phyloP scores from a whole-genome alignment of 2,888 invertebrate genomes.

The Pediacus dermestoides region DNA sequence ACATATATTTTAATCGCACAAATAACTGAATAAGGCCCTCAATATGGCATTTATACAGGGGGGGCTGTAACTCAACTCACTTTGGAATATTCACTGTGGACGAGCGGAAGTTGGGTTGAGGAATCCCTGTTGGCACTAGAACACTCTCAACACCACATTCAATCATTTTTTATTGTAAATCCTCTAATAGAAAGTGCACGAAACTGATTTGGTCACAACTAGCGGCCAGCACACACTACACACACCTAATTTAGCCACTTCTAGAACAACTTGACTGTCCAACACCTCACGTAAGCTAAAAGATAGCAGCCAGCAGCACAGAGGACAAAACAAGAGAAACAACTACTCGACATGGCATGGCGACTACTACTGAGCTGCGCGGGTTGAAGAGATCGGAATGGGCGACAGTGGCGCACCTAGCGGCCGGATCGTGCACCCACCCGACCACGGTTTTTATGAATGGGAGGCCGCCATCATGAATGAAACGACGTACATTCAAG shows the following conservation, averaged over 20 bases:
- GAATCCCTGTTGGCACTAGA: slow-evolving; percentile 10
- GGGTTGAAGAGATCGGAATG: slow-evolving; percentile 34
- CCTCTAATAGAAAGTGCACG: no score
- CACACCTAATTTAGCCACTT: not conserved
- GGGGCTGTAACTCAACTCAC: slow-evolving; percentile 23
- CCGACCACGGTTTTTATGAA: slow-evolving; percentile 65
- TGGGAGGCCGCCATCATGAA: slow-evolving; percentile 71
- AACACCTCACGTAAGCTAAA: slow-evolving; percentile 11
- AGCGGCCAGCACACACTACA: not conserved
- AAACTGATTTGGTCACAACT: not conserved
- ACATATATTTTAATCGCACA: slow-evolving; percentile 24
- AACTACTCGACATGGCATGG: slow-evolving; percentile 22
- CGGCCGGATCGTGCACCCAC: slow-evolving; percentile 43
- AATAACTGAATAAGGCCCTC: slow-evolving; percentile 15
- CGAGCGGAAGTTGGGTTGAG: slow-evolving; percentile 13
- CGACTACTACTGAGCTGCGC: slow-evolving; percentile 34
- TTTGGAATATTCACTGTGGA: slow-evolving; percentile 23
- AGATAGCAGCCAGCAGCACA: slow-evolving; percentile 12
- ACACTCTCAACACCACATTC: no score
- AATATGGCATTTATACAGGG: slow-evolving; percentile 29
- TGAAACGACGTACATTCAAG: slow-evolving; percentile 58
- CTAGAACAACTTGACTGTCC: no score
- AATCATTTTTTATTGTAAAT: no score
- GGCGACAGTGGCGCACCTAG: slow-evolving; percentile 42
- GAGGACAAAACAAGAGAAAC: slow-evolving; percentile 21